A percentile compares a stretch with the other conserved stretches of the same genome.
Conservation (phyloP, 2,797 vertebrate genomes). For the Lithobates pipiens region DNA sequence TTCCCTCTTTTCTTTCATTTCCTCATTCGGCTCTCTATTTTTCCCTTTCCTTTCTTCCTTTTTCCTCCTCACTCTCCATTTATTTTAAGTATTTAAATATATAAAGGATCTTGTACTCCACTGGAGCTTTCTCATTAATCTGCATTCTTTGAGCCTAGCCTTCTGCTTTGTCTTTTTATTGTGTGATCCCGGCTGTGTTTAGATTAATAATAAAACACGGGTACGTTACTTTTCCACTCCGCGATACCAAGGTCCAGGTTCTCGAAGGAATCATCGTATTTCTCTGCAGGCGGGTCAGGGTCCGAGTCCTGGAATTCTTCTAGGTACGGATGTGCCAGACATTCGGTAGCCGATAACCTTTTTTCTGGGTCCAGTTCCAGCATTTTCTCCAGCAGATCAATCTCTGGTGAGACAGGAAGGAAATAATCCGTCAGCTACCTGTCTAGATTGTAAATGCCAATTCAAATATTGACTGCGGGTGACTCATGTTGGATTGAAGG, state of each 20-base stretch:
- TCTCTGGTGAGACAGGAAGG: constrained; percentile 65
- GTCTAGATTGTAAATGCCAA: neutral
- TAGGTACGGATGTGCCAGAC: constrained; percentile 78
- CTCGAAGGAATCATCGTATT: constrained; percentile 85
- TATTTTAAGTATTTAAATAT: too few relatives aligned
- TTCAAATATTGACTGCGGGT: neutral
- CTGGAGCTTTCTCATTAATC: too few relatives aligned
- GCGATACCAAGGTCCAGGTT: constrained; percentile 77
- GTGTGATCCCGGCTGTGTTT: neutral
- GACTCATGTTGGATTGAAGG: neutral
- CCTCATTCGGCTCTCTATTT: too few relatives aligned
- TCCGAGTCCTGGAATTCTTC: constrained; percentile 80
- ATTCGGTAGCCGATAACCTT: constrained; percentile 76
- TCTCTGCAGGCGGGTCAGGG: constrained; percentile 73
- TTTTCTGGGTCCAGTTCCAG: constrained; percentile 80
- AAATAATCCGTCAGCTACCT: neutral
- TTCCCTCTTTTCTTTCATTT: too few relatives aligned
- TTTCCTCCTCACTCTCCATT: too few relatives aligned
- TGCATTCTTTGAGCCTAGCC: too few relatives aligned
- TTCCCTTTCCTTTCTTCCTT: too few relatives aligned
- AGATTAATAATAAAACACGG: neutral
- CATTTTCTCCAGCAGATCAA: constrained; percentile 81
- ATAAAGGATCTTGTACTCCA: too few relatives aligned
- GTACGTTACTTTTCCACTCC: constrained; percentile 82
- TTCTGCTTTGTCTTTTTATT: too few relatives aligned